Base-by-base conservation (phyloP, 2,797 vertebrate species). In the Myotis planiceps region DNA sequence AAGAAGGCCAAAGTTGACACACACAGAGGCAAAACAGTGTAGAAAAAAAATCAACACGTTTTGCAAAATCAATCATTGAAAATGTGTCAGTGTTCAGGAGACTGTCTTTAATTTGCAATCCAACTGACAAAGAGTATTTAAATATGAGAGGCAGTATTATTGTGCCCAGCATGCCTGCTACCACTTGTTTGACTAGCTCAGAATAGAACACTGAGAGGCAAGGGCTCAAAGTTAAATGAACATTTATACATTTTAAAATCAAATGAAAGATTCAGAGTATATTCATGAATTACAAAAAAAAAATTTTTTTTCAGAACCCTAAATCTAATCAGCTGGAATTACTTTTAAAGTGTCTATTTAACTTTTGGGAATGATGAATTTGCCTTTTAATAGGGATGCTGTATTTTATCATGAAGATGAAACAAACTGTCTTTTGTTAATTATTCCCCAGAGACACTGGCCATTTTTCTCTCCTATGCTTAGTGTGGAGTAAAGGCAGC, bases 361-460 rank as follows among this genome's bases (percentile, higher is more conserved):
- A 97, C 97, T 96, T 98, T 95, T 92, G 90, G 93, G 86, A 96
- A 97, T 98, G 97, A 97, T 97, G 97, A 97, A 97, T 97, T 96
- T 94, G 96, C 95, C 95, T 97, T 97, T 96, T 98, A 97, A 97
- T 96, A 92, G 95, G 94, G 80, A 96, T 96, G 95, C 90, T 95
- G 93, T 96, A 97, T 98, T 98, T 98, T 96, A 98, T 98, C 97
- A 97, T 96, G 96, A 97, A 98, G 97, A 98, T 97, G 96, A 97
- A 98, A 97, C 95, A 98, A 97, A 97, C 95, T 97, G 97, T 97
- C 97, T 97, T 96, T 97, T 98, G 96, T 97, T 98, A 98, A 98
- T 98, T 98, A 97, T 95, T 98, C 97, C 87, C 95, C 75, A 95
- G 94, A 97, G 97, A 97, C 93, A 96, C 69, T 97, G 96, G 93